These are phyloP conservation scores for Corythoichthys haematopterus DNA, from an alignment of 2,113 vertebrate species.

Conservation along the genomic window DNA sequence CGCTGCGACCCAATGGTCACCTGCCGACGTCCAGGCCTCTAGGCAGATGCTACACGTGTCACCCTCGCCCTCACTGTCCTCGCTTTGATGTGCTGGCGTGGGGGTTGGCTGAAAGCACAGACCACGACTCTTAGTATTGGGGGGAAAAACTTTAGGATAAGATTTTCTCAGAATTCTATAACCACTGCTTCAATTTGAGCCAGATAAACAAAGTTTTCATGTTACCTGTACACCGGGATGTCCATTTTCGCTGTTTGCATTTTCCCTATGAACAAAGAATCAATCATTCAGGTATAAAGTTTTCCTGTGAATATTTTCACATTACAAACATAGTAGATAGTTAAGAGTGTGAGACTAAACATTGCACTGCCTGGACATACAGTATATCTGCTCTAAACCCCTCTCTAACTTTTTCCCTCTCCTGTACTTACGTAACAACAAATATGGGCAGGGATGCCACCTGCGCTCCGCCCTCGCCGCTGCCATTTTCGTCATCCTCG, in stretches of 20 bases:
- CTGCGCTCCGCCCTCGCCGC: background rate
- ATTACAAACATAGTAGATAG: too few relatives aligned
- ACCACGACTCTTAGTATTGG: background rate
- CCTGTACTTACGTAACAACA: conserved; percentile 64
- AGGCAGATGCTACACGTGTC: conserved; percentile 91
- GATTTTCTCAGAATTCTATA: background rate
- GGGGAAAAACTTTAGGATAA: background rate
- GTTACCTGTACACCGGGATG: conserved; percentile 34
- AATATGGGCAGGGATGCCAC: conserved; percentile 13
- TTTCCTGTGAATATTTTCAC: too few relatives aligned
- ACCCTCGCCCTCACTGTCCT: conserved; percentile 76
- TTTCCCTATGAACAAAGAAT: background rate
- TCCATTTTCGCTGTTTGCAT: background rate
- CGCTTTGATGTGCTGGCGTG: background rate
- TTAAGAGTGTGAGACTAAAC: too few relatives aligned
- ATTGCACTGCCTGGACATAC: too few relatives aligned
- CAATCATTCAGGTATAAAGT: too few relatives aligned
- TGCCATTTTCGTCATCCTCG: conserved; percentile 28
- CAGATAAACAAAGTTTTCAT: background rate
- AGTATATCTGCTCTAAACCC: too few relatives aligned
- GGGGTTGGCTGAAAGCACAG: conserved; percentile 13
- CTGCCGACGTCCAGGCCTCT: conserved; percentile 88
- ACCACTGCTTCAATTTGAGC: background rate
- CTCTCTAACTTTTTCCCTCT: too few relatives aligned
- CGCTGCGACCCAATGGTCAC: conserved; percentile 83